Percentiles rank a stretch among this genome's conserved stretches.
Evolutionary conservation across 2,888 invertebrate species (phyloP).

Genomic region (Agrochola lota): DNA sequence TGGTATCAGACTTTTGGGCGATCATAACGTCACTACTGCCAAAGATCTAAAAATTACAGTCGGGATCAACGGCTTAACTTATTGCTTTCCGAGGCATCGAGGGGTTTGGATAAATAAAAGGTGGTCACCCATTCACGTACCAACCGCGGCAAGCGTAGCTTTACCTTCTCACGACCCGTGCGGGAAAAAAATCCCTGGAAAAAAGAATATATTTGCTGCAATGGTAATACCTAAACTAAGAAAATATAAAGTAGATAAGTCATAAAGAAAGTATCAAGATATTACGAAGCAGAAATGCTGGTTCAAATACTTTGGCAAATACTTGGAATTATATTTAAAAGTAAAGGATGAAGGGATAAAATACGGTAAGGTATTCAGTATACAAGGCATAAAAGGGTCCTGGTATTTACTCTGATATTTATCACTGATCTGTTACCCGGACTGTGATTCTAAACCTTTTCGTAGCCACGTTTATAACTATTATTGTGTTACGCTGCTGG

Average conservation of each 20-base stretch:
- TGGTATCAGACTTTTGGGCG: no score
- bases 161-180: no score
- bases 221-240: no score
- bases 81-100: no score
- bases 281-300: background rate
- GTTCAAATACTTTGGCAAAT: conserved; percentile 6
- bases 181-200: no score
- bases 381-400: conserved; percentile 33
- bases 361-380: conserved; percentile 24
- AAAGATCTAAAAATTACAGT: no score
- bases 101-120: no score
- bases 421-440: conserved; percentile 25
- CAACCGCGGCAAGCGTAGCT: no score
- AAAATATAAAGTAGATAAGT: background rate
- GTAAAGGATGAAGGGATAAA: conserved; percentile 22
- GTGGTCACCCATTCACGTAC: no score
- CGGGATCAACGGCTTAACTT: no score
- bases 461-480: background rate
- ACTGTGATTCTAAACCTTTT: conserved; percentile 29
- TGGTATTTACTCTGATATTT: conserved; percentile 40
- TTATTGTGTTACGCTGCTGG: background rate
- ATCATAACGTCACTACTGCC: no score
- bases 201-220: no score
- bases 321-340: conserved; percentile 7
- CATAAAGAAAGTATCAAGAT: background rate